Evolutionary conservation across 1,140 invertebrate genomes (phyloP).

Genomic region (Schlechtendalia chinensis): DNA sequence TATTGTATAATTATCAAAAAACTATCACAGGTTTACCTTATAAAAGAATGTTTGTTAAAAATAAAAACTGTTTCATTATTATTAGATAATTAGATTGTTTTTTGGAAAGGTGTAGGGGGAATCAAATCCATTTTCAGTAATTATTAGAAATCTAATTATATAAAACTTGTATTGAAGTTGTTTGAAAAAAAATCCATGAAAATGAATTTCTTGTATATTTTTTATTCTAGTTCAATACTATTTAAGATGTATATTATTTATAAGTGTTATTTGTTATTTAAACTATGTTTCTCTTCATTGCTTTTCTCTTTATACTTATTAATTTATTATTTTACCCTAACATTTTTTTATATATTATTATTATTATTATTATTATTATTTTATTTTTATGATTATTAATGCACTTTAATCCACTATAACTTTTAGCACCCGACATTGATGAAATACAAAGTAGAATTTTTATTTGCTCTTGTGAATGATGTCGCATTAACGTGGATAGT

Average conservation of each 20-base stretch:
- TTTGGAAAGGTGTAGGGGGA: slow-evolving; percentile 3
- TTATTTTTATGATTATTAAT: slow-evolving; percentile 30
- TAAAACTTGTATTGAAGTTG: not conserved
- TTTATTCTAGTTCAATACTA: slow-evolving; percentile 29
- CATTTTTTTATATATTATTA: slow-evolving; percentile 22
- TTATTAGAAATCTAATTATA: not conserved
- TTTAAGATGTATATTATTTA: slow-evolving; percentile 16
- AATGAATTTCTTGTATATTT: slow-evolving; percentile 26
- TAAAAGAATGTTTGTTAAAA: not conserved
- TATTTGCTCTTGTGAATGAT: slow-evolving; percentile 8
- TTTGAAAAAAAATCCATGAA: not conserved
- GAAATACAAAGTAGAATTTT: slow-evolving; percentile 24
- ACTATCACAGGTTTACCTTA: no score
- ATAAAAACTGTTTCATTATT: slow-evolving; percentile 4
- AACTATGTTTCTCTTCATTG: slow-evolving; percentile 42
- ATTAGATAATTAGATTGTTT: slow-evolving; percentile 17
- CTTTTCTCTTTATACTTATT: slow-evolving; percentile 47
- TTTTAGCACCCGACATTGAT: slow-evolving; percentile 28
- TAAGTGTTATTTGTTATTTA: slow-evolving; percentile 50
- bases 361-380: slow-evolving; percentile 45
- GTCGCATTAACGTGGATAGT: no score
- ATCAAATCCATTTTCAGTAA: slow-evolving; percentile 5
- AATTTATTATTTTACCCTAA: slow-evolving; percentile 48
- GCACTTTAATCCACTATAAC: slow-evolving; percentile 26
- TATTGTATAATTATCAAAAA: no score